A percentile compares a stretch with the other conserved stretches of the same genome.
Conservation (phyloP, 2,797 vertebrate species). For the Sphenopsis melanotis region DNA sequence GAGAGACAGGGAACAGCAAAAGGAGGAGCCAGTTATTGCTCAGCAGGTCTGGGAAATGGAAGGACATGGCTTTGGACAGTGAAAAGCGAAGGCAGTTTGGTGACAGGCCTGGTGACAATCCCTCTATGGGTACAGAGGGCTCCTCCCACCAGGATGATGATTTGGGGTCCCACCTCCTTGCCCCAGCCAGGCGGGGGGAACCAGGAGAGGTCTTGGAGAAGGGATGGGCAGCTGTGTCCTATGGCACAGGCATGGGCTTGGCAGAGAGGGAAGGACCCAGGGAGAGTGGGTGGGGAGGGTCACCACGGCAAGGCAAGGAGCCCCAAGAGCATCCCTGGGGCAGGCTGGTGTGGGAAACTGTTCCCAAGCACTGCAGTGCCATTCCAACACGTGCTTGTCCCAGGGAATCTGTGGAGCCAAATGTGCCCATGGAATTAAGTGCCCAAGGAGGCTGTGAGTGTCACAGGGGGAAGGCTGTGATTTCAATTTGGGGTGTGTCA, state of each 20-base stretch:
- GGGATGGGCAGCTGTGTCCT: not conserved
- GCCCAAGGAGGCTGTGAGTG: not conserved
- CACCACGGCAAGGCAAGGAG: not conserved
- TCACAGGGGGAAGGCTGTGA: not conserved
- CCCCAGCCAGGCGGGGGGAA: not conserved
- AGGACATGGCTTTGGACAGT: fast-evolving
- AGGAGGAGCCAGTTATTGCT: not conserved
- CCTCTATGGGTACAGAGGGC: not conserved
- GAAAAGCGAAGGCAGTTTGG: not conserved
- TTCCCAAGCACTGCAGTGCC: not conserved
- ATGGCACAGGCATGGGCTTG: not conserved
- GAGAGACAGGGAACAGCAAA: not conserved
- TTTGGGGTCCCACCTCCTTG: not conserved
- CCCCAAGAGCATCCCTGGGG: not conserved
- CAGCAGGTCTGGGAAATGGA: not conserved
- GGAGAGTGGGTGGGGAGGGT: not conserved
- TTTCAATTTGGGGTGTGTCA: not conserved
- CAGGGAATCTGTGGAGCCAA: not conserved
- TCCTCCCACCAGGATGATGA: not conserved
- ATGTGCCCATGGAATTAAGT: not conserved
- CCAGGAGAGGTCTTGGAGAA: not conserved
- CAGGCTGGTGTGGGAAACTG: not conserved
- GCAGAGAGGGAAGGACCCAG: not conserved
- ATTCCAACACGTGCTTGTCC: fast-evolving
- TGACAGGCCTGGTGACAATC: not conserved